Conservation (phyloP, 2,888 invertebrate species). For the Charanyca ferruginea region DNA sequence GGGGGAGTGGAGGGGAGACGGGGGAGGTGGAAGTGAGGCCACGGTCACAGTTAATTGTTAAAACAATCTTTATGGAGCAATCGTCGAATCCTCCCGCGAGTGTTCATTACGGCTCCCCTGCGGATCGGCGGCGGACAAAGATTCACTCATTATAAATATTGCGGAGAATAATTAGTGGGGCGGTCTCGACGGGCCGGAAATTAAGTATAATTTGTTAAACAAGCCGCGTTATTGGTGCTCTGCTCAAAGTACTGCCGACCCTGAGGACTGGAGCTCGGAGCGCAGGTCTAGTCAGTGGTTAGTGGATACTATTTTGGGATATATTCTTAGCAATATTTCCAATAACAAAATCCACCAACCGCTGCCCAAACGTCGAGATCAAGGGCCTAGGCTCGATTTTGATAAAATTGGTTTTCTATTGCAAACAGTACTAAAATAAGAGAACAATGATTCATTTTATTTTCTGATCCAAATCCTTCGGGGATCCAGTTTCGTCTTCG, state of each 20-base stretch:
- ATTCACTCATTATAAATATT: conserved; percentile 52
- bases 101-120: conserved; percentile 28
- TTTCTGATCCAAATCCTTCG: background rate
- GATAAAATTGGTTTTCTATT: background rate
- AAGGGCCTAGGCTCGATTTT: background rate
- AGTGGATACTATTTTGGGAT: background rate
- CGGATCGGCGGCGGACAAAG: conserved; percentile 30
- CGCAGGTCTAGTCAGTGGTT: too few relatives aligned
- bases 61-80: conserved; percentile 50
- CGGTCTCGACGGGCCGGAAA: conserved; percentile 13
- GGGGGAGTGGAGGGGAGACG: background rate
- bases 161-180: conserved; percentile 43
- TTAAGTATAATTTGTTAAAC: conserved; percentile 46
- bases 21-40: background rate
- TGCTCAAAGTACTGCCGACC: conserved; percentile 11
- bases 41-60: conserved; percentile 48
- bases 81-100: conserved; percentile 23
- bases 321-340: too few relatives aligned
- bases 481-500: background rate
- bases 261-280: background rate
- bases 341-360: too few relatives aligned
- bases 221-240: conserved; percentile 27
- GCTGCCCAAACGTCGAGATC: background rate
- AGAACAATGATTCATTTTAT: background rate
- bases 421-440: background rate